Percentiles rank a stretch among this genome's conserved stretches.
These are phyloP conservation scores for Vanacampus margaritifer DNA, from an alignment of 2,113 vertebrate species.

Conservation along the genomic window DNA sequence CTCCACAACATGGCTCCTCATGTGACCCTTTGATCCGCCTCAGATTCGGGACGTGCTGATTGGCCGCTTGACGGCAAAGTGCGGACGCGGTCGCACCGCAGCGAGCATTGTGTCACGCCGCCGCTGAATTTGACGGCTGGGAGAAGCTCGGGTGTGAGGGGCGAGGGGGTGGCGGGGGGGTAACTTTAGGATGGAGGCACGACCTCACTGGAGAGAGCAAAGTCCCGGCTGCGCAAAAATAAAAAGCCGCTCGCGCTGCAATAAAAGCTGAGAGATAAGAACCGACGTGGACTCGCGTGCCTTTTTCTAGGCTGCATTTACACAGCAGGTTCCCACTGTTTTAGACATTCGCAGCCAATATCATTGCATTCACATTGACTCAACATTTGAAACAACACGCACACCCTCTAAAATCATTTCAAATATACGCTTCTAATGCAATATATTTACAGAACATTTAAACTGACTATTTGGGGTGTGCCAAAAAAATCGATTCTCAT, in stretches of 20 bases:
- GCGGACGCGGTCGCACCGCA: neutral
- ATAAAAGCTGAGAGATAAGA: neutral
- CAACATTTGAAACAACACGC: neutral
- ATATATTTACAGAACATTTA: too few relatives aligned
- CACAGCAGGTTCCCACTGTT: too few relatives aligned
- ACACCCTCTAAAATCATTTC: neutral
- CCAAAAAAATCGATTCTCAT: too few relatives aligned
- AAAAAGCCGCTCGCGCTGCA: neutral
- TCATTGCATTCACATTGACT: neutral
- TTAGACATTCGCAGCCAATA: too few relatives aligned
- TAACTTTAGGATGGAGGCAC: neutral
- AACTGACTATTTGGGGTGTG: too few relatives aligned
- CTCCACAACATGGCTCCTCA: neutral
- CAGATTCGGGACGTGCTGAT: neutral
- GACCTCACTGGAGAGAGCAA: constrained; percentile 9
- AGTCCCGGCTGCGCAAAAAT: constrained; percentile 8
- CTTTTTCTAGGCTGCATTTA: neutral
- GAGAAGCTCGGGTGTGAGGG: neutral
- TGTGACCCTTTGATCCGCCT: constrained; percentile 47
- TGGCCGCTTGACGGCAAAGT: neutral
- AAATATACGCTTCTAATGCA: too few relatives aligned
- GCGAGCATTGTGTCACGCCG: constrained; percentile 1
- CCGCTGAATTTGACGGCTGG: constrained; percentile 9
- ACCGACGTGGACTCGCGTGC: neutral
- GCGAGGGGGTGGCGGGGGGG: too few relatives aligned